Percentiles rank a stretch among this genome's conserved stretches.
phyloP scores from a whole-genome alignment of 1,140 invertebrate species.

The Dendroctonus valens region DNA sequence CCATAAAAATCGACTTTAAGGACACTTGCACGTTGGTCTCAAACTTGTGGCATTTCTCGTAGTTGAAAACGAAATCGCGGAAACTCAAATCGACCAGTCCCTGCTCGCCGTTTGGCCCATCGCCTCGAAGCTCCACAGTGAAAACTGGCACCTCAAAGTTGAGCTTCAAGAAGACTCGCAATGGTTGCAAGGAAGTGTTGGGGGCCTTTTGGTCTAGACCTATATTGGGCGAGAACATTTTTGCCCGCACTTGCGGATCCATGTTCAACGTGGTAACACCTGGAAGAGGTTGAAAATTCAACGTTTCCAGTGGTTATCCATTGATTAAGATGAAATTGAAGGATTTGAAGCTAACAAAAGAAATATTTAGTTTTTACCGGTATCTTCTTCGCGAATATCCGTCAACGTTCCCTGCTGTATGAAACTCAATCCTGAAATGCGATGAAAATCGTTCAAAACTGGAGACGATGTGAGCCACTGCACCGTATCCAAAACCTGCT shows the following conservation, averaged over 20 bases:
- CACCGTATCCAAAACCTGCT: conserved; percentile 80
- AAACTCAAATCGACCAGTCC: conserved; percentile 79
- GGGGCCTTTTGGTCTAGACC: conserved; percentile 16
- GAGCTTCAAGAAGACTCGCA: conserved; percentile 33
- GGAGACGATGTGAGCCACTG: conserved; percentile 48
- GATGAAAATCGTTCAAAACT: conserved; percentile 33
- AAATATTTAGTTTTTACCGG: conserved; percentile 34
- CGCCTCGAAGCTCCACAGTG: conserved; percentile 69
- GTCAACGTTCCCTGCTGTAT: conserved; percentile 34
- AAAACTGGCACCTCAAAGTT: conserved; percentile 67
- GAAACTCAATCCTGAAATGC: conserved; percentile 20
- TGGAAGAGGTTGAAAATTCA: background rate
- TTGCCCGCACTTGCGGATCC: conserved; percentile 60
- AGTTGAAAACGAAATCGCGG: conserved; percentile 75
- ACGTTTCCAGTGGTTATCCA: background rate
- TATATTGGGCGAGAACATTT: conserved; percentile 46
- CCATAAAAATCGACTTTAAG: conserved; percentile 80
- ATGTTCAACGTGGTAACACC: conserved; percentile 57
- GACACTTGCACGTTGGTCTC: conserved; percentile 75
- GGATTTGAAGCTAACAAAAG: background rate
- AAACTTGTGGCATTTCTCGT: conserved; percentile 63
- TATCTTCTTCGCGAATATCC: conserved; percentile 53
- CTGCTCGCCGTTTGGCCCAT: conserved; percentile 63
- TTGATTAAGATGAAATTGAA: background rate
- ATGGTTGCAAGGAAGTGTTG: background rate